Conservation (phyloP, 1,140 invertebrate species). For the Drosophila ohnishii region DNA sequence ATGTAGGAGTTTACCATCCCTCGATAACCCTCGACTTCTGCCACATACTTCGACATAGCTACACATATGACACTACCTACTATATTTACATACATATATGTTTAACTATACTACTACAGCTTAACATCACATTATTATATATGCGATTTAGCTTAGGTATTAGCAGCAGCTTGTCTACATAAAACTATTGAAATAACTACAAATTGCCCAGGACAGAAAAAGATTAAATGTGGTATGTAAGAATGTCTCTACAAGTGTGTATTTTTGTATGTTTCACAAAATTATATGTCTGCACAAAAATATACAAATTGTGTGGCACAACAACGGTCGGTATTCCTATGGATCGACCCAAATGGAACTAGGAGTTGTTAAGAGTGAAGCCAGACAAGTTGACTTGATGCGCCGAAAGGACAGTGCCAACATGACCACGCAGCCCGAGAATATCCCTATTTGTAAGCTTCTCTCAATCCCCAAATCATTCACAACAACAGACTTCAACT, state of each 20-base stretch:
- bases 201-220: slow-evolving; percentile 8
- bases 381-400: not conserved
- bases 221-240: slow-evolving; percentile 18
- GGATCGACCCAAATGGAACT: not conserved
- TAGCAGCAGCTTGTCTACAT: slow-evolving; percentile 32
- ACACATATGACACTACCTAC: slow-evolving; percentile 31
- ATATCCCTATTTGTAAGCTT: slow-evolving; percentile 19
- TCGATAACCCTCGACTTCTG: slow-evolving; percentile 43
- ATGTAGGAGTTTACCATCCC: slow-evolving; percentile 53
- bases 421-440: not conserved
- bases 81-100: slow-evolving; percentile 10
- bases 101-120: slow-evolving; percentile 19
- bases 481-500: slow-evolving; percentile 53
- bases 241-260: slow-evolving; percentile 37
- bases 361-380: slow-evolving; percentile 9
- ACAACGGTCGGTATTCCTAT: slow-evolving; percentile 8
- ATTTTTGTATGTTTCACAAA: slow-evolving; percentile 51
- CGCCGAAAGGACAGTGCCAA: slow-evolving; percentile 27
- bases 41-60: slow-evolving; percentile 51
- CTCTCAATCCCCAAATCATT: slow-evolving; percentile 29
- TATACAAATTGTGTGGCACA: not conserved
- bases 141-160: slow-evolving; percentile 41
- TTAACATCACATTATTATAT: slow-evolving; percentile 28
- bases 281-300: slow-evolving; percentile 12
- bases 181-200: slow-evolving; percentile 24